Evolutionary conservation across 2,888 invertebrate genomes (phyloP).

Genomic region (Amphipoea lucens): DNA sequence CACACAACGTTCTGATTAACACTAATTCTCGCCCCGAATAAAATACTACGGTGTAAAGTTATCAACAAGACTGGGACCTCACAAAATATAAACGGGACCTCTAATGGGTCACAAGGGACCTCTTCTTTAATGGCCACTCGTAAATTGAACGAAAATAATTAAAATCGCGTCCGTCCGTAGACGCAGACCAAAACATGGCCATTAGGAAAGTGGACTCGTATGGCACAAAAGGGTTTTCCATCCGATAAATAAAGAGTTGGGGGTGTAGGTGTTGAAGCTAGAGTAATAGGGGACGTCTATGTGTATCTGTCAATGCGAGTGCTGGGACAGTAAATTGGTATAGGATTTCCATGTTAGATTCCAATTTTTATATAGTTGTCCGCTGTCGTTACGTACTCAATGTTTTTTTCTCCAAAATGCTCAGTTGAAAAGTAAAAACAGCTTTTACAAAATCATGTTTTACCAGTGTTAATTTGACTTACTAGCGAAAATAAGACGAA

Average conservation of each 20-base stretch:
- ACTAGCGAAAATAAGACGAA: neutral
- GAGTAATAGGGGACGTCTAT: conserved; percentile 48
- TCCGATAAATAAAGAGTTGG: conserved; percentile 85
- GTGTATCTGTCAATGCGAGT: conserved; percentile 43
- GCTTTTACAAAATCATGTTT: neutral
- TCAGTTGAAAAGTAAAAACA: neutral
- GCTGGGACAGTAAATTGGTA: conserved; percentile 27
- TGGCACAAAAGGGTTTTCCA: conserved; percentile 85
- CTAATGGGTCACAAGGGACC: conserved; percentile 87
- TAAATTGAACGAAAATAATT: conserved; percentile 91
- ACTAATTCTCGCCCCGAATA: conserved; percentile 83
- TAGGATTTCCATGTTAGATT: conserved; percentile 12
- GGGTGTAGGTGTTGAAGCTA: conserved; percentile 69
- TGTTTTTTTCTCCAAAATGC: neutral
- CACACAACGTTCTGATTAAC: conserved; percentile 78
- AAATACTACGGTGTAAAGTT: conserved; percentile 87
- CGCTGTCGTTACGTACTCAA: neutral
- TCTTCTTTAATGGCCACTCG: conserved; percentile 89
- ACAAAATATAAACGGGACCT: conserved; percentile 76
- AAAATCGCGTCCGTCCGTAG: conserved; percentile 81
- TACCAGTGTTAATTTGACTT: neutral
- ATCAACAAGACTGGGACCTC: conserved; percentile 87
- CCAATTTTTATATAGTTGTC: neutral
- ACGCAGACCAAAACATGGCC: conserved; percentile 87
- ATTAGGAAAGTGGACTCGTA: conserved; percentile 83